Conservation (phyloP, 2,113 vertebrate genomes). For the Mungos mungo region DNA sequence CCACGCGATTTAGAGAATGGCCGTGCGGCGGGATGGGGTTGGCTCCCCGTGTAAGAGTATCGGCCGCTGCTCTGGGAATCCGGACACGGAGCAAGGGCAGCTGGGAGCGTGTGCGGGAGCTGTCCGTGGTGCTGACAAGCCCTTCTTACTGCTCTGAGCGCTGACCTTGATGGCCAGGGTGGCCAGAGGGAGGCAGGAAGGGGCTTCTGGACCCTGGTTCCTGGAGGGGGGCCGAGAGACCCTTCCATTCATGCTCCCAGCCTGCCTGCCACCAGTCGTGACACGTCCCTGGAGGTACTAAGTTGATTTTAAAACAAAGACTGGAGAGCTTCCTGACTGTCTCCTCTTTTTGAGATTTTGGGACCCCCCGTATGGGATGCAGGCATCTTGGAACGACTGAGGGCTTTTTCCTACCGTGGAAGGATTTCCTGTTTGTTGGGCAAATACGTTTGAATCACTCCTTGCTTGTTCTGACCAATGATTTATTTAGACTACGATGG, state of each 20-base stretch:
- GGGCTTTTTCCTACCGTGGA: not conserved
- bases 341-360: not conserved
- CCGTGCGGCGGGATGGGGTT: fast-evolving
- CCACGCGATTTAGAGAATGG: not conserved
- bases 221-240: fast-evolving
- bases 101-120: not conserved
- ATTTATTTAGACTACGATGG: not conserved
- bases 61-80: fast-evolving
- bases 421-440: no score
- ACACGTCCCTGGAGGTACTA: fast-evolving
- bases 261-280: fast-evolving
- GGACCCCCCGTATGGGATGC: not conserved
- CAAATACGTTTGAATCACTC: not conserved
- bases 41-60: not conserved
- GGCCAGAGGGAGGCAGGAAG: fast-evolving
- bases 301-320: not conserved
- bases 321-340: fast-evolving
- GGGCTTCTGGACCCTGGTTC: fast-evolving
- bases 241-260: fast-evolving
- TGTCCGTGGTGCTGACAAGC: fast-evolving
- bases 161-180: fast-evolving
- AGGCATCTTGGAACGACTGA: not conserved
- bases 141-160: fast-evolving
- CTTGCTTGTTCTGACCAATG: not conserved
- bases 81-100: fast-evolving